phyloP scores from a whole-genome alignment of 2,113 vertebrate species.

The Peromyscus californicus region DNA sequence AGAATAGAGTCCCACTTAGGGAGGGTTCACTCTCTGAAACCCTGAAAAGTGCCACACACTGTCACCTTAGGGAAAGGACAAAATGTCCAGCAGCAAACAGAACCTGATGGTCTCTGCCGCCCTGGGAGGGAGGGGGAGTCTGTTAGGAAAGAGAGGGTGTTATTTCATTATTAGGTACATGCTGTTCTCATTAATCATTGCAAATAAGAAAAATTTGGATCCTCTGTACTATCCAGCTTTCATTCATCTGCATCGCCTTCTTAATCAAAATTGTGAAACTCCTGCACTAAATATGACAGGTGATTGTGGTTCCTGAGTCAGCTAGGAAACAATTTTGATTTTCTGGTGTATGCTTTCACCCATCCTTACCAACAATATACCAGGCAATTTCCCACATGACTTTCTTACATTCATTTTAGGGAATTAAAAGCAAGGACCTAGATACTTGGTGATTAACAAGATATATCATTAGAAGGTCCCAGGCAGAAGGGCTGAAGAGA shows the following conservation, averaged over 20 bases:
- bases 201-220: slow-evolving; percentile 58
- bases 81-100: slow-evolving; percentile 66
- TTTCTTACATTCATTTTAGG: slow-evolving; percentile 3
- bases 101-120: slow-evolving; percentile 59
- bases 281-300: not conserved
- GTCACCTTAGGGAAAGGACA: slow-evolving; percentile 71
- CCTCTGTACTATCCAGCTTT: not conserved
- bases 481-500: not conserved
- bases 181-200: slow-evolving; percentile 57
- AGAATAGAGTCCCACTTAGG: slow-evolving; percentile 51
- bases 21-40: slow-evolving; percentile 65
- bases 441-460: slow-evolving; percentile 20
- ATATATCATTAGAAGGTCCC: not conserved
- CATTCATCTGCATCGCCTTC: slow-evolving; percentile 53
- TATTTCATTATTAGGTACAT: slow-evolving; percentile 69
- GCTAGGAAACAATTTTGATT: slow-evolving; percentile 37
- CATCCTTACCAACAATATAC: not conserved
- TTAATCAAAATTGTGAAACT: slow-evolving; percentile 17
- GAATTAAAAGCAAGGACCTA: slow-evolving; percentile 10
- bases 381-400: not conserved
- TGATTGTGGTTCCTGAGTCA: not conserved
- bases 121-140: not conserved
- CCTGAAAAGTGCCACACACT: slow-evolving; percentile 47
- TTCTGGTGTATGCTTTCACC: not conserved
- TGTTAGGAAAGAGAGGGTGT: slow-evolving; percentile 54